Evolutionary conservation across 64 coral and sea anemone species (phyloP).

Genomic region (Actinia tenebrosa): DNA sequence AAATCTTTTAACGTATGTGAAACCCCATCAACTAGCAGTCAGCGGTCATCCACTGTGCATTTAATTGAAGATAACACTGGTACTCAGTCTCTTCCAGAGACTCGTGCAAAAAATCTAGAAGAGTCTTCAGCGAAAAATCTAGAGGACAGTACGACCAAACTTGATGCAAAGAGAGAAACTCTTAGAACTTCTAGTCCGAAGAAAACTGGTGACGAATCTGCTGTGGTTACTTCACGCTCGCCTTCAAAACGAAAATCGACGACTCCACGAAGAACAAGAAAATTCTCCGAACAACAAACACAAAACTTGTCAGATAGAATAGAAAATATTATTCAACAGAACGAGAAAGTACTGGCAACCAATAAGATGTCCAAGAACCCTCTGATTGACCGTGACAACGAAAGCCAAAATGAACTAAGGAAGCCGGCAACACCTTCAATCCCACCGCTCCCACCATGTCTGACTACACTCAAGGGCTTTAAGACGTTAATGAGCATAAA

Average conservation of each 20-base stretch:
- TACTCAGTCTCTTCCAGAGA: too few relatives aligned
- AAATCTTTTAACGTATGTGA: not conserved
- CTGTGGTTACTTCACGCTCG: not conserved
- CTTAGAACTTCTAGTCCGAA: not conserved
- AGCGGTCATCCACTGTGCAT: not conserved
- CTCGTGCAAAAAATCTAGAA: too few relatives aligned
- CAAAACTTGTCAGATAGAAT: not conserved
- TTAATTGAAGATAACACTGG: not conserved
- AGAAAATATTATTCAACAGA: not conserved
- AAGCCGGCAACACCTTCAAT: constrained; percentile 16
- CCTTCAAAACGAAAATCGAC: not conserved
- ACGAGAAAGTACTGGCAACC: not conserved
- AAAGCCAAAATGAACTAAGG: not conserved
- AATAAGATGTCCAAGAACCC: not conserved
- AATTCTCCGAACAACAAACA: not conserved
- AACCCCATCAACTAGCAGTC: not conserved
- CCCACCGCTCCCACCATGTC: constrained; percentile 71
- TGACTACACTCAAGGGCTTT: constrained; percentile 63
- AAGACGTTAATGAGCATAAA: constrained; percentile 35
- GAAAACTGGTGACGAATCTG: not conserved
- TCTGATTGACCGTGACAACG: not conserved
- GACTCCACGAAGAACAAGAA: not conserved
- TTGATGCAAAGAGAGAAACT: not conserved
- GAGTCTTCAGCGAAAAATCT: not conserved
- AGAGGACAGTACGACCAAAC: not conserved